Base-by-base conservation (phyloP, 2,113 vertebrate species). In the Cynoglossus semilaevis region DNA sequence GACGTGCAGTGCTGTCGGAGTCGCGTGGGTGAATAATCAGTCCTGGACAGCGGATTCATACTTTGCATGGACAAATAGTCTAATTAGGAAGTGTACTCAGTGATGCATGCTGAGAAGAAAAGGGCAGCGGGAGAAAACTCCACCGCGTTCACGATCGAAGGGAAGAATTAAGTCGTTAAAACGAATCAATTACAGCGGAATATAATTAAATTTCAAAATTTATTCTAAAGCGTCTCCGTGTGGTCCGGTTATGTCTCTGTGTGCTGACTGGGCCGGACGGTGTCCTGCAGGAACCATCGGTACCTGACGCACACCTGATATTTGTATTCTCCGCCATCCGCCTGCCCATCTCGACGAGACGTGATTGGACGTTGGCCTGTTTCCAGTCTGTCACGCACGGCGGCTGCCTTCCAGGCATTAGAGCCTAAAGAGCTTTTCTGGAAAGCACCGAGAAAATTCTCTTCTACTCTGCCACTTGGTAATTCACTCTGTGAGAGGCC, bases 351-450 rank as follows among this genome's bases (percentile, higher is more conserved):
- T 64, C 38, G 54, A 9, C 38, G 38, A 56, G 63, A 55, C 12
- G 58, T 76, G 76, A 77, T 70, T 70, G 77, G 65, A 65, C 65
- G 74, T 36, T 77, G 80, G 82, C 70, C 48, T 2, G 7, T 56
- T 56, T 82, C 82, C 83, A 84, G 75, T 9, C 49, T 35, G 66
- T 63, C 77, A 81, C 37, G 50, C 73, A 74, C 41, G 7, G 42
- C 16, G 54, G 46, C 56, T 59, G 68, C 60, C 79, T 81, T 80
- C 77, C 40, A 74, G 78, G 76, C 81, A 74, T 74, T 70, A 74
- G 80, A 82, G 65, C 75, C 78, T 61, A 66, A 85, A 87, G 79
- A 85, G 84, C 72, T 86, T 84, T 73, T 77, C 77, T 84, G 79
- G 79, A 87, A 67, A 82, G 85, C 72, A 29, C 59, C 40, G 63